Evolutionary conservation across 2,797 vertebrate species (phyloP).

Genomic region (Pygocentrus nattereri): DNA sequence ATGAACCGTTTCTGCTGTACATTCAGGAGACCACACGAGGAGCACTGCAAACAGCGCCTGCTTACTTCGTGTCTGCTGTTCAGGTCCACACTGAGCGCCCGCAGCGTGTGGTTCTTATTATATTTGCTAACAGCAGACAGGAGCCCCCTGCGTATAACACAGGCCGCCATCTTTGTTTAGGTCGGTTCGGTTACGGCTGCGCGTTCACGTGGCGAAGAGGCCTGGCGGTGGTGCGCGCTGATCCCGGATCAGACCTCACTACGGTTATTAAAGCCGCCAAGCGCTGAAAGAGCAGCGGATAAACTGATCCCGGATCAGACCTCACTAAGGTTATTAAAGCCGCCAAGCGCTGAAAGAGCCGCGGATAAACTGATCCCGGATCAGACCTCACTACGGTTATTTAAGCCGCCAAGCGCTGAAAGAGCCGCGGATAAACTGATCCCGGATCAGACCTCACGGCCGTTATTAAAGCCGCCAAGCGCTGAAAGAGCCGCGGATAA

Average conservation of each 20-base stretch:
- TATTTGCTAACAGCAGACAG: constrained; percentile 56
- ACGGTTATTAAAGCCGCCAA: background rate
- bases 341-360: background rate
- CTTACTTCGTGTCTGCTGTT: constrained; percentile 46
- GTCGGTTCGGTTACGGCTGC: background rate
- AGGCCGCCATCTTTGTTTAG: constrained; percentile 67
- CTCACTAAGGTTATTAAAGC: no score
- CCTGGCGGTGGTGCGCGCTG: background rate
- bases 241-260: background rate
- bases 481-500: background rate
- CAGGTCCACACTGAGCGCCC: constrained; percentile 45
- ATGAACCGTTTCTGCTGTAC: constrained; percentile 59
- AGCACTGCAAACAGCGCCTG: constrained; percentile 44
- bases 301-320: constrained; percentile 10
- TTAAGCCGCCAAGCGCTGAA: background rate
- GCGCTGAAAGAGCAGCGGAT: background rate
- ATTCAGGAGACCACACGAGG: constrained; percentile 38
- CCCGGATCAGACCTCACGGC: background rate
- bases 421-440: background rate
- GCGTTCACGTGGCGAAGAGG: background rate
- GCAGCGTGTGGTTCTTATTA: constrained; percentile 41
- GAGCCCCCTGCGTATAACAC: constrained; percentile 58
- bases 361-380: background rate
- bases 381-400: background rate
- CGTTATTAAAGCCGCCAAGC: background rate